Evolutionary conservation across 2,888 invertebrate species (phyloP).

Genomic region (Neria commutata): DNA sequence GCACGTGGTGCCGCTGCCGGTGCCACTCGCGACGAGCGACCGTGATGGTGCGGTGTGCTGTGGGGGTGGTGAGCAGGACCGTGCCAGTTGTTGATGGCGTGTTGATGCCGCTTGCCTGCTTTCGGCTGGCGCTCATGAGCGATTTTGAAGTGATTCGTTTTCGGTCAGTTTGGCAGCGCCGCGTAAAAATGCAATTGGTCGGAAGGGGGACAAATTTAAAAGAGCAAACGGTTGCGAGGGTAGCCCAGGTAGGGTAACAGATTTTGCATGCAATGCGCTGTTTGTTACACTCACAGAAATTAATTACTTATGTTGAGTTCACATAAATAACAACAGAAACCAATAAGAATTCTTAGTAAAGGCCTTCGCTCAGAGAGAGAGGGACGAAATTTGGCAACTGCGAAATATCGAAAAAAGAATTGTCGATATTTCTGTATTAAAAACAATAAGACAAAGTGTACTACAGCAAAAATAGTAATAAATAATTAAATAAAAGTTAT

Average conservation of each 20-base stretch:
- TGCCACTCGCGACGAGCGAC: conserved; percentile 1
- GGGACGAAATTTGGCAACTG: too few relatives aligned
- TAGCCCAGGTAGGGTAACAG: too few relatives aligned
- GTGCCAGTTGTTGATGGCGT: too few relatives aligned
- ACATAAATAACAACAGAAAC: background rate
- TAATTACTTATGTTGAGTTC: background rate
- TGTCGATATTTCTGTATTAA: too few relatives aligned
- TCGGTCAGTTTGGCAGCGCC: conserved; percentile 24
- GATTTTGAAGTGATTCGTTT: conserved; percentile 17
- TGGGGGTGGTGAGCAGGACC: too few relatives aligned
- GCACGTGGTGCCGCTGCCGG: conserved; percentile 4
- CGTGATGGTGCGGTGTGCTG: background rate
- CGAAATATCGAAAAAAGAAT: too few relatives aligned
- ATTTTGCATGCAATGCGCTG: background rate
- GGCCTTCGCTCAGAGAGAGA: too few relatives aligned
- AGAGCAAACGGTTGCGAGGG: background rate
- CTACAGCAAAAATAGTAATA: too few relatives aligned
- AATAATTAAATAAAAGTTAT: background rate
- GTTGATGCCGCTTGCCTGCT: background rate
- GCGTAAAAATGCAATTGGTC: conserved; percentile 16
- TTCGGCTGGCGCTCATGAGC: background rate
- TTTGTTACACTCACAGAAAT: background rate
- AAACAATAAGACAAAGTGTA: too few relatives aligned
- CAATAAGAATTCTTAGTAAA: too few relatives aligned
- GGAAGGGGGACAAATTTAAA: background rate